phyloP scores from a whole-genome alignment of 1,140 invertebrate genomes.

The Tenebrio molitor region DNA sequence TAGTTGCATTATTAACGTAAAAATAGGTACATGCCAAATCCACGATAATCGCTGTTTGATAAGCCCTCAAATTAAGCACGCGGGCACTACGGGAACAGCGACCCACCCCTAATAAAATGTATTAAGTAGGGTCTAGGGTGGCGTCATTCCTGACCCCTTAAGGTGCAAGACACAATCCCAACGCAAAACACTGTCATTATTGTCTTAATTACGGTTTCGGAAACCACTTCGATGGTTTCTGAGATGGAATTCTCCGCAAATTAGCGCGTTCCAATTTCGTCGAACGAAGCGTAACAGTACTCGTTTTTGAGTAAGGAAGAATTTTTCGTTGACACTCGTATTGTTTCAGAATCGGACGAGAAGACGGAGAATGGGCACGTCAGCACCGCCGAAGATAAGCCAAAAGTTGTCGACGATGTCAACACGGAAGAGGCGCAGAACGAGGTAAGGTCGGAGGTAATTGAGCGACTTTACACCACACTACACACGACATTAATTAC shows the following conservation, averaged over 20 bases:
- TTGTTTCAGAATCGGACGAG: not conserved
- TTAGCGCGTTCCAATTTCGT: not conserved
- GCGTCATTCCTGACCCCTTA: not conserved
- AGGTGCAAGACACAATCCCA: not conserved
- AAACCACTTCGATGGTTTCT: not conserved
- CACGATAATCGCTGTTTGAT: slow-evolving; percentile 1
- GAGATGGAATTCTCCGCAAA: not conserved
- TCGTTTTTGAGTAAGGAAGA: not conserved
- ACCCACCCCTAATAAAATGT: slow-evolving; percentile 4
- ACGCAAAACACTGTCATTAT: not conserved
- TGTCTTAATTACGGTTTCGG: not conserved
- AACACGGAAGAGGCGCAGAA: not conserved
- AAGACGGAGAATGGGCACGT: not conserved
- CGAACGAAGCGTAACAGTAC: not conserved
- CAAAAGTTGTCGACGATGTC: not conserved
- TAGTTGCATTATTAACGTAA: slow-evolving; percentile 23
- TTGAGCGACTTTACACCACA: too few relatives aligned
- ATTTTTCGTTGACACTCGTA: too few relatives aligned
- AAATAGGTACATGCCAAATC: slow-evolving; percentile 28
- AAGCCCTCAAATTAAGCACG: not conserved
- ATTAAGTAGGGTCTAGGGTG: not conserved
- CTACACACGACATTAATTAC: too few relatives aligned
- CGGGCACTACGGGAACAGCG: not conserved
- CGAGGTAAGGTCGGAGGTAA: not conserved
- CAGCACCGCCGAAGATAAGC: not conserved